phyloP scores from a whole-genome alignment of 2,113 vertebrate genomes.

The Pao palembangensis region DNA sequence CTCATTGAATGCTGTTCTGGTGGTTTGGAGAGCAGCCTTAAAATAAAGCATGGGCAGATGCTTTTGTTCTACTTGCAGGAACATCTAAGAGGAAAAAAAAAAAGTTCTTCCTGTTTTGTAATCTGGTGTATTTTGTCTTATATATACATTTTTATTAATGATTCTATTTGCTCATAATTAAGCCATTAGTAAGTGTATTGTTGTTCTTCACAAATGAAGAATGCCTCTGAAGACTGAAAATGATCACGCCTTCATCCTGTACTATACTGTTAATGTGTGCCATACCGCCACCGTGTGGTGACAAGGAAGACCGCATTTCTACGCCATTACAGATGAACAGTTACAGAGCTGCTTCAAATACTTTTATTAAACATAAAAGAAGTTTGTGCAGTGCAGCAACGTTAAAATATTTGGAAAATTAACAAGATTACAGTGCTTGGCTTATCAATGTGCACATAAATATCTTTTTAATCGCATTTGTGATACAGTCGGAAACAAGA shows the following conservation, averaged over 20 bases:
- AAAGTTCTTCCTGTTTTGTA: too few species aligned
- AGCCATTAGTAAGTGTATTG: not conserved
- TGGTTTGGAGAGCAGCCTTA: not conserved
- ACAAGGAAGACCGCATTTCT: not conserved
- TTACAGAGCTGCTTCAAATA: slow-evolving; percentile 35
- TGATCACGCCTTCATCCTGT: not conserved
- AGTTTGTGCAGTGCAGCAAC: slow-evolving; percentile 55
- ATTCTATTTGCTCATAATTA: too few species aligned
- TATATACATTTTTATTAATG: too few species aligned
- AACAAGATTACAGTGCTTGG: slow-evolving; percentile 49
- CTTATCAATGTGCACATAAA: slow-evolving; percentile 29
- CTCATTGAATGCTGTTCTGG: not conserved
- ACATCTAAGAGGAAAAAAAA: not conserved
- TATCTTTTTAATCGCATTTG: slow-evolving; percentile 23
- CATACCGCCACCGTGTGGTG: slow-evolving; percentile 59
- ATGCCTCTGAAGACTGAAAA: not conserved
- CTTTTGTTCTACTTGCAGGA: not conserved
- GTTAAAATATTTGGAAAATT: slow-evolving; percentile 54
- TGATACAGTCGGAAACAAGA: slow-evolving; percentile 27
- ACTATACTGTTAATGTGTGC: not conserved
- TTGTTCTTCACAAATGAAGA: not conserved
- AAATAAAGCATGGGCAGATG: not conserved
- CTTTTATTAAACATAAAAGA: slow-evolving; percentile 72
- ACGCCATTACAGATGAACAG: not conserved
- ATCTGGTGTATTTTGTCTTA: too few species aligned